phyloP scores from a whole-genome alignment of 2,888 invertebrate genomes.

The Hirtodrosophila confusa region DNA sequence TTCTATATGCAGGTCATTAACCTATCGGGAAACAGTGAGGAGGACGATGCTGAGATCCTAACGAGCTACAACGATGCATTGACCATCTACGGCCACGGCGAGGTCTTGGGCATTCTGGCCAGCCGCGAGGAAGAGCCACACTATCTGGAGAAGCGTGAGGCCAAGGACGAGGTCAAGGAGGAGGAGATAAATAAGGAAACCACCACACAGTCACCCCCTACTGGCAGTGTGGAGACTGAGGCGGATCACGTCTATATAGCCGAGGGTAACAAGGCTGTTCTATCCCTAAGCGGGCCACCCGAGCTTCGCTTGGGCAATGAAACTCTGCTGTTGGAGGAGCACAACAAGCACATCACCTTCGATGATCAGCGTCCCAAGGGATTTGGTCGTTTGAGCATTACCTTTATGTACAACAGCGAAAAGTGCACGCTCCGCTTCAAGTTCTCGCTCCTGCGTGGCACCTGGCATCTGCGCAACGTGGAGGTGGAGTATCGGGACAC shows the following conservation, averaged over 20 bases:
- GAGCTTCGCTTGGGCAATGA: conserved; percentile 83
- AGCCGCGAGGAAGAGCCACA: conserved; percentile 82
- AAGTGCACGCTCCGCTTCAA: conserved; percentile 86
- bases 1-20: conserved; percentile 85
- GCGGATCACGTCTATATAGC: conserved; percentile 86
- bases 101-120: conserved; percentile 86
- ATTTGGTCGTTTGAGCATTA: conserved; percentile 79
- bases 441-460: conserved; percentile 85
- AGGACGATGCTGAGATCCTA: conserved; percentile 87
- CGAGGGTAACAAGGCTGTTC: conserved; percentile 85
- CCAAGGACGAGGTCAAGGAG: conserved; percentile 70
- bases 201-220: conserved; percentile 77
- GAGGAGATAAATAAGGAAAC: conserved; percentile 58
- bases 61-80: conserved; percentile 86
- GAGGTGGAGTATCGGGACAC: conserved; percentile 85
- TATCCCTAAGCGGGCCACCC: conserved; percentile 86
- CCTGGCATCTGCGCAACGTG: conserved; percentile 86
- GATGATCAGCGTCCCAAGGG: conserved; percentile 77
- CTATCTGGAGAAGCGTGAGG: conserved; percentile 80
- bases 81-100: conserved; percentile 86
- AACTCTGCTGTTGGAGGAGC: conserved; percentile 67
- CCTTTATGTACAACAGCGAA: conserved; percentile 73
- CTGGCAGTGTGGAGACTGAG: conserved; percentile 72
- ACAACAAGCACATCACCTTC: conserved; percentile 78
- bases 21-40: conserved; percentile 85